Conservation (phyloP, 2,113 vertebrate species). For the Odontophorus gujanensis region DNA sequence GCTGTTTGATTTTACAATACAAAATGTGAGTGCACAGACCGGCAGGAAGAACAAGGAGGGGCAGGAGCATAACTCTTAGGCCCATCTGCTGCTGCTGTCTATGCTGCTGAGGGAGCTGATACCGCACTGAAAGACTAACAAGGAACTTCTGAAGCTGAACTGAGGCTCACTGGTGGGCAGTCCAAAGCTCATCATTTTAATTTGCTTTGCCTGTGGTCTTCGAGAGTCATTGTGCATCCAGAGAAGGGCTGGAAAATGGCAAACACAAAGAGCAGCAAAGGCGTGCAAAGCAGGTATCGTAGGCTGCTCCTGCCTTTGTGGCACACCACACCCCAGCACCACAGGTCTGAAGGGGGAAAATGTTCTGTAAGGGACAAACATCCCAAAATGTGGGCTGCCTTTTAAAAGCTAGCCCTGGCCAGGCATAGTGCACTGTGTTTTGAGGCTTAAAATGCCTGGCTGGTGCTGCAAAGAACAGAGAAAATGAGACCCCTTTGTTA, state of each 20-base stretch:
- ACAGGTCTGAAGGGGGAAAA: not conserved
- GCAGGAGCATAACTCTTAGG: conserved; percentile 51
- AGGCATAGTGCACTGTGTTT: not conserved
- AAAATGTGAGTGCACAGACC: conserved; percentile 26
- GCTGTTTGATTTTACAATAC: conserved; percentile 58
- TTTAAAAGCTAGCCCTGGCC: not conserved
- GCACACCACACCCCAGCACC: not conserved
- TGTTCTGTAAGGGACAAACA: not conserved
- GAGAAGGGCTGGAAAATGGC: not conserved
- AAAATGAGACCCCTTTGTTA: not conserved
- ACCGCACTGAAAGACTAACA: conserved; percentile 8
- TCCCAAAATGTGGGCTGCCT: not conserved
- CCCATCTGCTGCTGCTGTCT: conserved; percentile 68
- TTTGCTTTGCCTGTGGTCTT: conserved; percentile 26
- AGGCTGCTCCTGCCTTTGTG: not conserved
- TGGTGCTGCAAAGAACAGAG: not conserved
- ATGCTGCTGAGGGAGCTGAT: conserved; percentile 52
- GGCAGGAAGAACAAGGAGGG: conserved; percentile 31
- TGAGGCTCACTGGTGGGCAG: not conserved
- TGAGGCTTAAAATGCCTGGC: not conserved
- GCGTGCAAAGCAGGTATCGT: rapidly evolving
- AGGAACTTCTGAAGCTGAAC: conserved; percentile 48
- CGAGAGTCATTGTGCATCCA: not conserved
- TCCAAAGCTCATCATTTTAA: conserved; percentile 7
- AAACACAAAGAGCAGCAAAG: not conserved